These are phyloP conservation scores for Diadumene lineata DNA, from an alignment of 92 coral and sea anemone genomes.

Conservation along the genomic window DNA sequence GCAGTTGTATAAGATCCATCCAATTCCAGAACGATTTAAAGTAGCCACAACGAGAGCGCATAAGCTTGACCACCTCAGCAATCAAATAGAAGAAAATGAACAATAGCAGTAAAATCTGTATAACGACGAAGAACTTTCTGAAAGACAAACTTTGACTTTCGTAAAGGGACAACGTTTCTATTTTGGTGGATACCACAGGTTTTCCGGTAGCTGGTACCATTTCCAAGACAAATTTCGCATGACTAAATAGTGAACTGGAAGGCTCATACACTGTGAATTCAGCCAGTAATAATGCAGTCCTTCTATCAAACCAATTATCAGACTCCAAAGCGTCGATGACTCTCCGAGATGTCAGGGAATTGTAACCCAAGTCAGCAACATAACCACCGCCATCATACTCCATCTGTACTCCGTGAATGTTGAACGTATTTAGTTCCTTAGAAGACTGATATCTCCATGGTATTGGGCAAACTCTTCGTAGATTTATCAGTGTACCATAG, in stretches of 20 bases:
- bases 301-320: constrained; percentile 75
- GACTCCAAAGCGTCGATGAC: constrained; percentile 66
- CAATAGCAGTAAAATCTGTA: constrained; percentile 66
- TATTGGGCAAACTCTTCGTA: constrained; percentile 68
- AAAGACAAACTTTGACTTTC: constrained; percentile 45
- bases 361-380: constrained; percentile 88
- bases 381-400: constrained; percentile 87
- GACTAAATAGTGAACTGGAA: constrained; percentile 70
- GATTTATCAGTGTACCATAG: constrained; percentile 50
- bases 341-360: constrained; percentile 68
- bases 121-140: constrained; percentile 46
- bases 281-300: constrained; percentile 66
- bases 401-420: constrained; percentile 45
- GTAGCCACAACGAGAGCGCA: constrained; percentile 64
- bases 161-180: constrained; percentile 77
- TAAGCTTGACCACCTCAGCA: constrained; percentile 62
- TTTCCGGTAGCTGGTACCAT: constrained; percentile 59
- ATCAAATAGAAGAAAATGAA: constrained; percentile 70
- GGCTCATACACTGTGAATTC: constrained; percentile 94
- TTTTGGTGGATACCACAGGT: constrained; percentile 36
- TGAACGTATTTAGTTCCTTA: constrained; percentile 53
- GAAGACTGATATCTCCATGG: constrained; percentile 85
- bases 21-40: constrained; percentile 92
- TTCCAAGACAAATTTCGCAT: constrained; percentile 72
- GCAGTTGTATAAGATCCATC: constrained; percentile 76